A percentile compares a stretch with the other conserved stretches of the same genome.
phyloP scores from a whole-genome alignment of 2,888 invertebrate species.

The Nomada goodeniana region DNA sequence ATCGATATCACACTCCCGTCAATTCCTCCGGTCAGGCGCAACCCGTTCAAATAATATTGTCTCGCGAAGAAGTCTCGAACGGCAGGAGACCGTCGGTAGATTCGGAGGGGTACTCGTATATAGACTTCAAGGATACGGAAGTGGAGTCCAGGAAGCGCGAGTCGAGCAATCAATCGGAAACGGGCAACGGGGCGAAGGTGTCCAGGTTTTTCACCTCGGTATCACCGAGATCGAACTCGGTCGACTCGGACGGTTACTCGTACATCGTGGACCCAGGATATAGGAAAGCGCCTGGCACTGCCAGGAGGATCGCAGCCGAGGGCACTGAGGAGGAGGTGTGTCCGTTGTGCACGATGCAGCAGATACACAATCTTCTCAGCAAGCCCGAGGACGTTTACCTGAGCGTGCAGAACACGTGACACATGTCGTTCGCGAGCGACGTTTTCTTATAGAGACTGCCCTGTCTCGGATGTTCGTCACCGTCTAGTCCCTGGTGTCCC shows the following conservation, averaged over 20 bases:
- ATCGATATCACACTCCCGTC: conserved; percentile 13
- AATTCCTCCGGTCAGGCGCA: conserved; percentile 9
- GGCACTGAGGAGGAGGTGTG: conserved; percentile 79
- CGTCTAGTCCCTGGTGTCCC: conserved; percentile 2
- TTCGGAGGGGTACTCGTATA: conserved; percentile 80
- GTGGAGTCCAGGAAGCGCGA: conserved; percentile 59
- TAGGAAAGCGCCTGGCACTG: conserved; percentile 71
- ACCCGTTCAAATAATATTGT: conserved; percentile 11
- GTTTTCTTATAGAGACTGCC: conserved; percentile 59
- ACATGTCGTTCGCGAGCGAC: conserved; percentile 55
- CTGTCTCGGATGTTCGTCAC: conserved; percentile 42
- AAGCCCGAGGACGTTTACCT: conserved; percentile 77
- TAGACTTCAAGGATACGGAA: conserved; percentile 74
- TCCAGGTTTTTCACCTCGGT: conserved; percentile 40
- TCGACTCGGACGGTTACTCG: conserved; percentile 79
- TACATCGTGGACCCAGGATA: conserved; percentile 73
- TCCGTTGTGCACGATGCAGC: conserved; percentile 81
- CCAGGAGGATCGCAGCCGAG: conserved; percentile 71
- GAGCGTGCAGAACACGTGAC: conserved; percentile 72
- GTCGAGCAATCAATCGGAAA: conserved; percentile 15
- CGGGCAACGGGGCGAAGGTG: conserved; percentile 6
- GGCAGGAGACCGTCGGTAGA: conserved; percentile 76
- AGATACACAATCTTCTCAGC: conserved; percentile 79
- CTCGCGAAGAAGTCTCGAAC: conserved; percentile 40
- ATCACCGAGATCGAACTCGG: conserved; percentile 58